phyloP scores from a whole-genome alignment of 2,888 invertebrate genomes.

The Parnassius smintheus region DNA sequence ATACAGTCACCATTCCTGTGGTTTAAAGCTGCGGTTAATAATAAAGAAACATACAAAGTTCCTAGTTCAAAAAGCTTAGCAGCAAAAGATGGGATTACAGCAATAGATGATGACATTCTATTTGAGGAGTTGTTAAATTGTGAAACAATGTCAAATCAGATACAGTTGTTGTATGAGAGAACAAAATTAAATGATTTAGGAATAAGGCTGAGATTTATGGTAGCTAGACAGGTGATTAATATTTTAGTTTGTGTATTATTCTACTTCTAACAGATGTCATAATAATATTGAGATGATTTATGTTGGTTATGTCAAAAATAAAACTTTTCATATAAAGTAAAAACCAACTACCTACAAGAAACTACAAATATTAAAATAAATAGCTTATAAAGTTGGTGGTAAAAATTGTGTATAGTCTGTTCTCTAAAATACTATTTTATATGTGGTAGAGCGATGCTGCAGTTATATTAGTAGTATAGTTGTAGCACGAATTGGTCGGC shows the following conservation, averaged over 20 bases:
- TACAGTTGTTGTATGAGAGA: slow-evolving; percentile 80
- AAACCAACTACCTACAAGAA: too few relatives aligned
- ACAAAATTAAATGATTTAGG: slow-evolving; percentile 88
- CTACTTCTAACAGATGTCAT: background rate
- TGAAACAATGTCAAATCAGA: slow-evolving; percentile 84
- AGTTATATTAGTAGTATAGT: too few relatives aligned
- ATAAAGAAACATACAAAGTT: slow-evolving; percentile 41
- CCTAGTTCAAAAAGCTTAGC: slow-evolving; percentile 35
- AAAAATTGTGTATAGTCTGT: too few relatives aligned
- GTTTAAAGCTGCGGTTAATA: slow-evolving; percentile 80
- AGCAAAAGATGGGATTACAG: slow-evolving; percentile 70
- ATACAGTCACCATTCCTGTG: slow-evolving; percentile 86
- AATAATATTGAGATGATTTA: too few relatives aligned
- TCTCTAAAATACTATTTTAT: too few relatives aligned
- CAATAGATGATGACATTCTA: slow-evolving; percentile 65
- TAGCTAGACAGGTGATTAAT: slow-evolving; percentile 82
- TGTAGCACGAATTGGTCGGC: too few relatives aligned
- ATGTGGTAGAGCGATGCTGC: too few relatives aligned
- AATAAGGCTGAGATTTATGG: slow-evolving; percentile 86
- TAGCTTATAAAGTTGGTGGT: too few relatives aligned
- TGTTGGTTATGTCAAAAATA: too few relatives aligned
- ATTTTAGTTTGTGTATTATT: slow-evolving; percentile 1
- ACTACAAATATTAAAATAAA: too few relatives aligned
- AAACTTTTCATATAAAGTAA: too few relatives aligned
- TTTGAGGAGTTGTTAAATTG: slow-evolving; percentile 69